Conservation (phyloP, 53 echinoderm and acorn worm species). For the Actinopyga echinites region DNA sequence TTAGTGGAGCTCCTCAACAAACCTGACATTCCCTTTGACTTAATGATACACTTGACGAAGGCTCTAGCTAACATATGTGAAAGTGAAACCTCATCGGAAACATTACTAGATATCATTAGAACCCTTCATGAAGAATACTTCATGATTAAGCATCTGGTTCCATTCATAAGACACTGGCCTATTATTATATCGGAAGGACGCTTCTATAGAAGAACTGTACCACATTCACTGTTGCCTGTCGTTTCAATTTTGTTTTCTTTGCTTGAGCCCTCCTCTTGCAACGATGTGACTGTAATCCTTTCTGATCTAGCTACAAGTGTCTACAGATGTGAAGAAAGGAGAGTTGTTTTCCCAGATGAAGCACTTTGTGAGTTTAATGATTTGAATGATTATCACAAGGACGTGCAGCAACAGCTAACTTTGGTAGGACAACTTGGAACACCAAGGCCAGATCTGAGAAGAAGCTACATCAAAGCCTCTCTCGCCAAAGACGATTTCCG, state of each 20-base stretch:
- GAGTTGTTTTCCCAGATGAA: conserved; percentile 42
- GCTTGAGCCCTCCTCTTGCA: conserved; percentile 39
- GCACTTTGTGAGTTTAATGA: conserved; percentile 17
- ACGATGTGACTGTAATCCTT: conserved; percentile 55
- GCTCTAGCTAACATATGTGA: conserved; percentile 63
- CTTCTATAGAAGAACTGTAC: conserved; percentile 7
- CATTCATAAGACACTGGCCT: conserved; percentile 55
- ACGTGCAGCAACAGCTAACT: conserved; percentile 32
- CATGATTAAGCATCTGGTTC: conserved; percentile 55
- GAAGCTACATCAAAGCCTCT: conserved; percentile 14
- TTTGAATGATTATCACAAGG: conserved; percentile 42
- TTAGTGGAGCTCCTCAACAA: conserved; percentile 63
- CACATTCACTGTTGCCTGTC: conserved; percentile 52
- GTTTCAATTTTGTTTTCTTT: conserved; percentile 61
- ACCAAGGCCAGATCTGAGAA: not conserved
- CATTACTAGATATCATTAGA: conserved; percentile 56
- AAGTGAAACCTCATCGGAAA: conserved; percentile 42
- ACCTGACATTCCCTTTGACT: conserved; percentile 63
- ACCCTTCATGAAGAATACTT: conserved; percentile 52
- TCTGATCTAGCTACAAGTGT: conserved; percentile 50
- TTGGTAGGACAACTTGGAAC: not conserved
- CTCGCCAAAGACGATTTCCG: not conserved
- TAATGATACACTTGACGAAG: conserved; percentile 62
- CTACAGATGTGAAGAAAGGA: conserved; percentile 20
- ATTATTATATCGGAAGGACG: conserved; percentile 38